Evolutionary conservation across 2,113 vertebrate species (phyloP).

Genomic region (Crotalus tigris): DNA sequence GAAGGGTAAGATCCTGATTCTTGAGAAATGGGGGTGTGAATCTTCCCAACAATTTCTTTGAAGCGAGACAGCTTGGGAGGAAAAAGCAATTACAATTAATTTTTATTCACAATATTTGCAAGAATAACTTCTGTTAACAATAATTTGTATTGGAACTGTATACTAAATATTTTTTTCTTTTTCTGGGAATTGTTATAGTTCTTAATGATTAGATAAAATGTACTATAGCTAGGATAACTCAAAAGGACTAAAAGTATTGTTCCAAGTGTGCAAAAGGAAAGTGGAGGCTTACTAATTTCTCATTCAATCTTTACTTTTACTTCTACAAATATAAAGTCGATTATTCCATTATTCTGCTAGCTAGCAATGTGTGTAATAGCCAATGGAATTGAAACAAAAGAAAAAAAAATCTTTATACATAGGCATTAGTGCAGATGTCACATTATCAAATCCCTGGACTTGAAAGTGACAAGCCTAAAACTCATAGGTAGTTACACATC

Average conservation of each 20-base stretch:
- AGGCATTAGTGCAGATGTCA: background rate
- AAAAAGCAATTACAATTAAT: background rate
- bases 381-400: background rate
- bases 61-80: conserved; percentile 1
- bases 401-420: background rate
- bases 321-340: background rate
- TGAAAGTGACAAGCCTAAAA: background rate
- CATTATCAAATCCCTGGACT: background rate
- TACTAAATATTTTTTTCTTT: background rate
- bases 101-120: background rate
- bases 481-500: background rate
- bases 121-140: background rate
- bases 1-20: background rate
- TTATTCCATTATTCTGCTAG: background rate
- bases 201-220: background rate
- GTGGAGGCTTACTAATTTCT: background rate
- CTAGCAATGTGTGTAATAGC: background rate
- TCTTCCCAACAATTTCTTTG: conserved; percentile 6
- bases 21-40: background rate
- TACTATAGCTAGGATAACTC: background rate
- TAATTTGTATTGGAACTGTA: background rate
- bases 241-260: background rate
- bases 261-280: background rate
- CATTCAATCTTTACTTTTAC: background rate
- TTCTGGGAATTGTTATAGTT: background rate